Percentiles rank a stretch among this genome's conserved stretches.
These are phyloP conservation scores for Microchrysa polita DNA, from an alignment of 2,888 invertebrate genomes.

Conservation along the genomic window DNA sequence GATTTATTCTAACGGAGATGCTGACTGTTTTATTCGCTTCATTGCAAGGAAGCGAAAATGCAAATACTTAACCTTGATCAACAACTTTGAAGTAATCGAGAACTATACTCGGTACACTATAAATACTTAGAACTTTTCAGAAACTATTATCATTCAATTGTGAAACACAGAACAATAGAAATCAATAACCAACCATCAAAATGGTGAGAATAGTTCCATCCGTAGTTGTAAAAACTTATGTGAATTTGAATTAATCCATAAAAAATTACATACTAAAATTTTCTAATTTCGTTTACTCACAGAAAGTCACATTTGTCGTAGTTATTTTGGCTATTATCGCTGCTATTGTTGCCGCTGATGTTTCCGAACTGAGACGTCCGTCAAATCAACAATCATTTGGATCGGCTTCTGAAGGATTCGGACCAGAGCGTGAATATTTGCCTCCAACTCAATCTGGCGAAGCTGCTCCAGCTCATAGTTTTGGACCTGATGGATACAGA, in stretches of 20 bases:
- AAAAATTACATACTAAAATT: background rate
- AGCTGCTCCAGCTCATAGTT: constrained; percentile 24
- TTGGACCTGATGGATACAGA: constrained; percentile 36
- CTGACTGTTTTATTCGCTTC: too few species aligned
- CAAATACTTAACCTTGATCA: too few species aligned
- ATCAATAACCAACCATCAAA: background rate
- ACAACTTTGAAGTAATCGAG: too few species aligned
- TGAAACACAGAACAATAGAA: background rate
- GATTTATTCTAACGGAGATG: too few species aligned
- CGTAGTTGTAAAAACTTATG: background rate
- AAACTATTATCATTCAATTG: background rate
- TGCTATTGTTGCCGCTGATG: constrained; percentile 8
- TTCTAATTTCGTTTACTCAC: background rate
- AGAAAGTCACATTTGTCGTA: constrained; percentile 11
- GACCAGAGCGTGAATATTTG: constrained; percentile 37
- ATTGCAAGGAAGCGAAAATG: too few species aligned
- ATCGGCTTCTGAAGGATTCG: constrained; percentile 14
- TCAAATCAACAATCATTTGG: background rate
- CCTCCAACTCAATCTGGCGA: constrained; percentile 28
- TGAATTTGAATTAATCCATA: background rate
- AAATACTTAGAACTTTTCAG: too few species aligned
- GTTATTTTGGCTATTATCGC: constrained; percentile 22
- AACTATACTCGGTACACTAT: too few species aligned
- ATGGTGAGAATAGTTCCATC: background rate
- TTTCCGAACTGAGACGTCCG: background rate